Percentiles rank a stretch among this genome's conserved stretches.
Conservation (phyloP, 2,888 invertebrate species). For the Eupithecia tripunctaria region DNA sequence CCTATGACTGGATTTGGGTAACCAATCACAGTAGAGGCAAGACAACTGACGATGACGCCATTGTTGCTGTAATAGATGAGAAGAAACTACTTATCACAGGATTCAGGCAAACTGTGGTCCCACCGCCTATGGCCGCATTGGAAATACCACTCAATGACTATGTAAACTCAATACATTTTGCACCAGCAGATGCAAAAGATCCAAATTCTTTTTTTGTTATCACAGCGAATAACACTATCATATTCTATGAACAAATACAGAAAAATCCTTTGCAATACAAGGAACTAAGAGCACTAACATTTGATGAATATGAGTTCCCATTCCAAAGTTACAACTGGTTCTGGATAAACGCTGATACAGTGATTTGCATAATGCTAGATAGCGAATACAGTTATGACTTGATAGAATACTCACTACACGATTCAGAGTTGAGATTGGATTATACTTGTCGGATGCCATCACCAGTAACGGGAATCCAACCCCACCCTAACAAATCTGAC, state of each 20-base stretch:
- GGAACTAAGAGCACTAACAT: slow-evolving; percentile 51
- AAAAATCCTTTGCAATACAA: slow-evolving; percentile 69
- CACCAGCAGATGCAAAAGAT: slow-evolving; percentile 61
- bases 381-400: slow-evolving; percentile 56
- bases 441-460: slow-evolving; percentile 57
- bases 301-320: slow-evolving; percentile 62
- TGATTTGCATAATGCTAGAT: slow-evolving; percentile 69
- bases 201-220: slow-evolving; percentile 76
- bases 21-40: slow-evolving; percentile 83
- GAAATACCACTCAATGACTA: slow-evolving; percentile 81
- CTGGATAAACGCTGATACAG: slow-evolving; percentile 77
- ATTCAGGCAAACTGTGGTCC: slow-evolving; percentile 89
- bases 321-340: slow-evolving; percentile 82
- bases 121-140: slow-evolving; percentile 92
- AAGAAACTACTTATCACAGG: slow-evolving; percentile 88
- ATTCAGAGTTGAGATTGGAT: slow-evolving; percentile 50
- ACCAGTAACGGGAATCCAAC: slow-evolving; percentile 61
- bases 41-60: slow-evolving; percentile 80
- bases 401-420: slow-evolving; percentile 60
- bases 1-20: slow-evolving; percentile 87
- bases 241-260: slow-evolving; percentile 67
- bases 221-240: slow-evolving; percentile 65
- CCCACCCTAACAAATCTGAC: slow-evolving; percentile 59
- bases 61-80: slow-evolving; percentile 91
- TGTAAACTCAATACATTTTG: slow-evolving; percentile 86